Percentiles rank a stretch among this genome's conserved stretches.
Conservation (phyloP, 2,888 invertebrate genomes). For the Globia sparganii region DNA sequence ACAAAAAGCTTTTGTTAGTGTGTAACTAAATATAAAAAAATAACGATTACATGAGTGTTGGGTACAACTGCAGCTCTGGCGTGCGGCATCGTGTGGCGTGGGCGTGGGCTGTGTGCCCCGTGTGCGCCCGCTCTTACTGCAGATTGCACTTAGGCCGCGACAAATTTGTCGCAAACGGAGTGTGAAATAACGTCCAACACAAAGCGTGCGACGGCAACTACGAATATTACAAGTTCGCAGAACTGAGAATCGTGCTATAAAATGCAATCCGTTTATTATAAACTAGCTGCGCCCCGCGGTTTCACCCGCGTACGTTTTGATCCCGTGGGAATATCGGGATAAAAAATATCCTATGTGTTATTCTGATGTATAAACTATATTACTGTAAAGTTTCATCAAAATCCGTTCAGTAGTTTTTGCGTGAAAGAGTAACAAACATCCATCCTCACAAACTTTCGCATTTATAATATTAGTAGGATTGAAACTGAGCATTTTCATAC, state of each 20-base stretch:
- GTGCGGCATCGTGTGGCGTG: background rate
- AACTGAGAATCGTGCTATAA: too few species aligned
- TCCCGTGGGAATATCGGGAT: too few species aligned
- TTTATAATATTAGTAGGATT: too few species aligned
- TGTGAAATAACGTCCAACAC: constrained; percentile 26
- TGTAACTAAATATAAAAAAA: constrained; percentile 6
- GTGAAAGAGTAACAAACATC: too few species aligned
- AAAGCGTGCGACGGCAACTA: background rate
- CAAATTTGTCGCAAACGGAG: constrained; percentile 24
- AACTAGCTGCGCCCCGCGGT: too few species aligned
- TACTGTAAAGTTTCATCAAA: too few species aligned
- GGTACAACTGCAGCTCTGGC: background rate
- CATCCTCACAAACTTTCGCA: too few species aligned
- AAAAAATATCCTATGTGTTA: too few species aligned
- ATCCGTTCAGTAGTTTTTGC: too few species aligned
- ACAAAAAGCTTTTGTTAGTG: background rate
- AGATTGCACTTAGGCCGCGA: background rate
- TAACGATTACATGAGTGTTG: background rate
- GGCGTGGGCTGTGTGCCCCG: background rate
- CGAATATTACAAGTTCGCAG: background rate
- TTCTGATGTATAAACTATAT: too few species aligned
- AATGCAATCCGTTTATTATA: too few species aligned
- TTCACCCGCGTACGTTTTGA: too few species aligned
- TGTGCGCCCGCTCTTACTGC: background rate
- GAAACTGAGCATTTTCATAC: background rate